Evolutionary conservation across 2,113 vertebrate genomes (phyloP).

Genomic region (Pseudopodoces humilis): DNA sequence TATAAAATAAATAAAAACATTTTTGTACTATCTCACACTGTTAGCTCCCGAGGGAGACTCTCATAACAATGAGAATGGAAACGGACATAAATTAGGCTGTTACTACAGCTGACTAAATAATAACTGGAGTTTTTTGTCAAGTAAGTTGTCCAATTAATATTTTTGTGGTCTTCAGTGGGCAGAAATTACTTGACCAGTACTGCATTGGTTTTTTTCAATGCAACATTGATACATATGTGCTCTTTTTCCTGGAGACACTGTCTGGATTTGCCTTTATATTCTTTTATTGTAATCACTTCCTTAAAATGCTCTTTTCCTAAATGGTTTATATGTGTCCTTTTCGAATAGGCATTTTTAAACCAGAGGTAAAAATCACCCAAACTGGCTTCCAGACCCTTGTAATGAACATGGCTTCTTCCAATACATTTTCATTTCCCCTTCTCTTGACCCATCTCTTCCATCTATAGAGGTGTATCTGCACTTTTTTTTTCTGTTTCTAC

Average conservation of each 20-base stretch:
- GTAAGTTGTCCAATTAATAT: slow-evolving; percentile 11
- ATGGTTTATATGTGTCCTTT: not conserved
- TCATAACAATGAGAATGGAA: slow-evolving; percentile 25
- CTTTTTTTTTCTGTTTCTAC: not conserved
- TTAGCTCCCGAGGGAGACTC: slow-evolving; percentile 23
- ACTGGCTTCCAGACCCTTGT: not conserved
- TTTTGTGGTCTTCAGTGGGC: slow-evolving; percentile 2
- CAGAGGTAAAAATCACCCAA: not conserved
- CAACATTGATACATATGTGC: not conserved
- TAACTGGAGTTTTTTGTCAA: not conserved
- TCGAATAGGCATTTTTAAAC: not conserved
- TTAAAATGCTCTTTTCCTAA: not conserved
- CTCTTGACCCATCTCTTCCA: not conserved
- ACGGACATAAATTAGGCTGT: slow-evolving; percentile 9
- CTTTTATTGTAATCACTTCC: not conserved
- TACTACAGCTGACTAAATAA: slow-evolving; percentile 51
- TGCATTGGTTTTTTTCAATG: not conserved
- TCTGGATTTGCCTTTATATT: not conserved
- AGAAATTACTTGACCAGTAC: not conserved
- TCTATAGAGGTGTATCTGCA: fast-evolving
- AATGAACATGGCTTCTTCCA: not conserved
- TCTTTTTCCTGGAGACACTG: not conserved
- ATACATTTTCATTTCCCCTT: not conserved
- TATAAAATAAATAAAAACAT: slow-evolving; percentile 4
- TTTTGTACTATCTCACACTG: slow-evolving; percentile 35